A percentile compares a stretch with the other conserved stretches of the same genome.
Conservation (phyloP, 2,888 invertebrate species). For the Papilio gigon region DNA sequence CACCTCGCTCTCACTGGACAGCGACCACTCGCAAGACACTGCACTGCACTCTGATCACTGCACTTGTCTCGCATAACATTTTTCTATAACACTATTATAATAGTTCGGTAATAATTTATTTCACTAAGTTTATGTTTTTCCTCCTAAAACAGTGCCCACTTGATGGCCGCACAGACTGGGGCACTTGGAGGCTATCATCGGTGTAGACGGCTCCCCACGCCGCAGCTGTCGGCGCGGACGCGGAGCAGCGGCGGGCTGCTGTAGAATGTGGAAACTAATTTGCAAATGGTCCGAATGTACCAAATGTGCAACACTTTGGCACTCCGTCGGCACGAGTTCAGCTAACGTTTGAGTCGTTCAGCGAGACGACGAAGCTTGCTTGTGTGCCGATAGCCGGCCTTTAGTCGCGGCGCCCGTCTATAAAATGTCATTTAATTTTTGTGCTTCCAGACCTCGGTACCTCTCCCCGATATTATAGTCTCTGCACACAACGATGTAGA, state of each 20-base stretch:
- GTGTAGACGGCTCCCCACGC: slow-evolving; percentile 3
- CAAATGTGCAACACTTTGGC: background rate
- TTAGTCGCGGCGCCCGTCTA: slow-evolving; percentile 52
- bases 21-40: slow-evolving; percentile 26
- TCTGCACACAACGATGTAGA: background rate
- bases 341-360: background rate
- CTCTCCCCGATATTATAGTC: background rate
- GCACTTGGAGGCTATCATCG: too few species aligned
- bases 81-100: slow-evolving; percentile 23
- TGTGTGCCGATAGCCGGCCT: slow-evolving; percentile 53
- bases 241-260: background rate
- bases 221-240: background rate
- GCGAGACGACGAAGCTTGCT: slow-evolving; percentile 41
- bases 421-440: slow-evolving; percentile 72
- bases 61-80: slow-evolving; percentile 22
- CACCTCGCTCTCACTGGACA: slow-evolving; percentile 24
- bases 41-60: slow-evolving; percentile 34
- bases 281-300: background rate
- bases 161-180: background rate
- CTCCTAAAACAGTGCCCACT: too few species aligned
- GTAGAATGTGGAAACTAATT: background rate
- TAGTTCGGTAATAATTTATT: background rate
- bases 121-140: background rate
- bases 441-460: slow-evolving; percentile 62
- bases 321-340: slow-evolving; percentile 39